Conservation (phyloP, 2,797 vertebrate genomes). For the Cottoperca gobio region DNA sequence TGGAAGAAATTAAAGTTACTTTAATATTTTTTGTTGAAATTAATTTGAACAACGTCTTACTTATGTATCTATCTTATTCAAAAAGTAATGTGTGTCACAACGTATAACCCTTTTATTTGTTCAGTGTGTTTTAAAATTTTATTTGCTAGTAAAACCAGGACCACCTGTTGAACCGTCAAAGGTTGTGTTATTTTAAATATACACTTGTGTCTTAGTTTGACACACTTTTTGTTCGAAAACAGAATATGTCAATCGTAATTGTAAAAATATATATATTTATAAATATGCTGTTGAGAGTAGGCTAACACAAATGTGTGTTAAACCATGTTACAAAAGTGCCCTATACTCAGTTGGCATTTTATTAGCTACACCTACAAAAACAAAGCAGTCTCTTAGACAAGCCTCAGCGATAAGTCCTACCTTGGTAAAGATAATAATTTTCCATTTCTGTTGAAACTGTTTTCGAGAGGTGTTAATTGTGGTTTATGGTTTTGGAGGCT, state of each 20-base stretch:
- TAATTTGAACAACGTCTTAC: not conserved
- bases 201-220: not conserved
- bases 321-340: too few species aligned
- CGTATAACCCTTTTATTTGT: not conserved
- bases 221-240: not conserved
- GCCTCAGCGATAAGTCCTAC: not conserved
- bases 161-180: constrained; percentile 3
- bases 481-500: not conserved
- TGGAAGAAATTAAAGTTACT: not conserved
- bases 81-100: not conserved
- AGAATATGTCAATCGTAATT: not conserved
- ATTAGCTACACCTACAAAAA: not conserved
- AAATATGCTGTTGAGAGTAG: too few species aligned
- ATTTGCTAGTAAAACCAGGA: not conserved
- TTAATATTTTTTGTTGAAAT: not conserved
- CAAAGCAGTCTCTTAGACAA: not conserved
- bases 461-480: not conserved
- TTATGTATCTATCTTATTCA: not conserved
- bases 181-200: not conserved
- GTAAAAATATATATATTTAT: too few species aligned
- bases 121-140: not conserved
- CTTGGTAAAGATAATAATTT: not conserved
- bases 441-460: not conserved
- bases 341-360: not conserved
- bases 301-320: too few species aligned